Evolutionary conservation across 1,140 invertebrate species (phyloP).

Genomic region (Drosophila ohnishii): DNA sequence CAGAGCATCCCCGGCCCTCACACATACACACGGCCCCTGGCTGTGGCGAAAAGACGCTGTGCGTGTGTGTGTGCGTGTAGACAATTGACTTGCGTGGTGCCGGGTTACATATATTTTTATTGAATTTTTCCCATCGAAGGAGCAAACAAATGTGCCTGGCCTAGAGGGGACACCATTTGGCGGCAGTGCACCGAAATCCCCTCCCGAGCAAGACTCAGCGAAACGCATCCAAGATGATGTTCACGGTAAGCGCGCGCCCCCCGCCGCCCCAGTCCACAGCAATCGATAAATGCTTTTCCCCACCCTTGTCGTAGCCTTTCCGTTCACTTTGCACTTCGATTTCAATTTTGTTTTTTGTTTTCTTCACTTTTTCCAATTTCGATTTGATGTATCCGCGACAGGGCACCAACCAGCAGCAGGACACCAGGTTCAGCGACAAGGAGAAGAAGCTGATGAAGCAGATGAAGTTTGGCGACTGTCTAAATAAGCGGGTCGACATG

Average conservation of each 20-base stretch:
- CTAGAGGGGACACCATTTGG: constrained; percentile 40
- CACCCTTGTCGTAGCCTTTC: background rate
- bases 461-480: constrained; percentile 98
- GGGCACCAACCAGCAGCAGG: constrained; percentile 99
- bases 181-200: constrained; percentile 42
- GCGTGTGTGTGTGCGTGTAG: constrained; percentile 60
- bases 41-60: constrained; percentile 45
- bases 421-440: constrained; percentile 99
- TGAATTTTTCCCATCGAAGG: constrained; percentile 54
- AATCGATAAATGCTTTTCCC: constrained; percentile 41
- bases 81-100: constrained; percentile 77
- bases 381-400: constrained; percentile 78
- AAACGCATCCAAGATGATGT: constrained; percentile 69
- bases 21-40: constrained; percentile 40
- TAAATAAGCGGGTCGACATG: constrained; percentile 98
- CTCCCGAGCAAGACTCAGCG: constrained; percentile 31
- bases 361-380: background rate
- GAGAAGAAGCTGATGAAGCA: constrained; percentile 99
- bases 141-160: constrained; percentile 52
- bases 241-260: constrained; percentile 72
- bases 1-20: constrained; percentile 36
- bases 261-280: constrained; percentile 13
- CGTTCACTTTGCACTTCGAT: background rate
- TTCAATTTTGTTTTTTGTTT: background rate
- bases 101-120: constrained; percentile 79